Percentiles rank a stretch among this genome's conserved stretches.
Evolutionary conservation across 2,113 vertebrate genomes (phyloP).

Genomic region (Rhineura floridana): DNA sequence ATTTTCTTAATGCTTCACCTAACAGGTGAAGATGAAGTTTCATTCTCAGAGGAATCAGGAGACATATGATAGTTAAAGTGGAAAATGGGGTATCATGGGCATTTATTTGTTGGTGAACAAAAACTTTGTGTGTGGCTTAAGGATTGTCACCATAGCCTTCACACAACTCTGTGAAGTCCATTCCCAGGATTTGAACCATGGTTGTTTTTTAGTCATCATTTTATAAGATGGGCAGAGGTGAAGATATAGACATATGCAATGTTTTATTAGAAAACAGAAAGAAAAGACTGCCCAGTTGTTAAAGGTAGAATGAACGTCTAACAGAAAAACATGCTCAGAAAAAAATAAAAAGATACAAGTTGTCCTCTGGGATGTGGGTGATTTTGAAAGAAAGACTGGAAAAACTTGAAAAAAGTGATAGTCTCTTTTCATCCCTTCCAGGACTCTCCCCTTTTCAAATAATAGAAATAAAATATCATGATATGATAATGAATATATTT

Average conservation of each 20-base stretch:
- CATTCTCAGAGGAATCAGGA: slow-evolving; percentile 44
- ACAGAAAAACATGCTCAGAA: slow-evolving; percentile 25
- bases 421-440: not conserved
- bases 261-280: slow-evolving; percentile 12
- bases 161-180: slow-evolving; percentile 30
- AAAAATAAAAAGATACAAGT: not conserved
- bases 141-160: slow-evolving; percentile 16
- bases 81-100: not conserved
- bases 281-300: not conserved
- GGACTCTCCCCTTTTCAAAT: not conserved
- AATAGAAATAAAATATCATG: not conserved
- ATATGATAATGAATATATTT: not conserved
- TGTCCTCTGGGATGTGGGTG: not conserved
- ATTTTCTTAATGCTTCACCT: slow-evolving; percentile 46
- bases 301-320: not conserved
- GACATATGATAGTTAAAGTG: slow-evolving; percentile 17
- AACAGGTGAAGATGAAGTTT: slow-evolving; percentile 47
- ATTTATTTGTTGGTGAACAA: not conserved
- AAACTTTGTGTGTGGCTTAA: not conserved
- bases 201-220: slow-evolving; percentile 14
- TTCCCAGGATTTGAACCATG: slow-evolving; percentile 13
- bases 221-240: slow-evolving; percentile 14
- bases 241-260: not conserved
- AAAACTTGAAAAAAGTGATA: not conserved
- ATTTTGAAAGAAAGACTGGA: not conserved